phyloP scores from a whole-genome alignment of 2,797 vertebrate genomes.

The Falco rusticolus region DNA sequence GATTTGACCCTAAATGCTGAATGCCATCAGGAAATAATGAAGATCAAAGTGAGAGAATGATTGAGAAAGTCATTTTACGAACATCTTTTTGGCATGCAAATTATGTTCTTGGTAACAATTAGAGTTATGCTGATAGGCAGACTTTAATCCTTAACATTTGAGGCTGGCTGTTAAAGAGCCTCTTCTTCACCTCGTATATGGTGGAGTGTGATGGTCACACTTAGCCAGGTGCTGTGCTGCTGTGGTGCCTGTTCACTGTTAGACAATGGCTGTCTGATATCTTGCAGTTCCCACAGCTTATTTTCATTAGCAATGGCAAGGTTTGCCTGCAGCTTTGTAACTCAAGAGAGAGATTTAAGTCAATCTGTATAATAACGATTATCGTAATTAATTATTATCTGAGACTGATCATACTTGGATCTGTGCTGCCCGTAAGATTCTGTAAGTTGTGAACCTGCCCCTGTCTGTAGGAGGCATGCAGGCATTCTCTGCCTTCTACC shows the following conservation, averaged over 20 bases:
- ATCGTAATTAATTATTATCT: not conserved
- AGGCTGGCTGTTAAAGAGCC: not conserved
- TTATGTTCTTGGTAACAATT: not conserved
- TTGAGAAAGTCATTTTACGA: not conserved
- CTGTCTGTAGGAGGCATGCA: not conserved
- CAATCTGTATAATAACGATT: not conserved
- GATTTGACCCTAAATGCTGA: not conserved
- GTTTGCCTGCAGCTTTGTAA: not conserved
- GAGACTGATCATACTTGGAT: not conserved
- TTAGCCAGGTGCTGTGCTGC: not conserved
- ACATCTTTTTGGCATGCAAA: not conserved
- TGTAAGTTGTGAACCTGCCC: not conserved
- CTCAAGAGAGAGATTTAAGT: not conserved
- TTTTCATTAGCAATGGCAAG: not conserved
- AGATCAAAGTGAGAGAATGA: not conserved
- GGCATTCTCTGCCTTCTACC: not conserved
- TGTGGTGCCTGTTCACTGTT: fast-evolving
- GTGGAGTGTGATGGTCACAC: fast-evolving
- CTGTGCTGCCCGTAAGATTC: not conserved
- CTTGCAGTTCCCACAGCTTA: not conserved
- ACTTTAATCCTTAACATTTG: not conserved
- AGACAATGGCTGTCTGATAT: not conserved
- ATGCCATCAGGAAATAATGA: not conserved
- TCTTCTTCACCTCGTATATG: not conserved
- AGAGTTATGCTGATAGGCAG: not conserved